Conservation (phyloP, 2,113 vertebrate species). For the Parus major region DNA sequence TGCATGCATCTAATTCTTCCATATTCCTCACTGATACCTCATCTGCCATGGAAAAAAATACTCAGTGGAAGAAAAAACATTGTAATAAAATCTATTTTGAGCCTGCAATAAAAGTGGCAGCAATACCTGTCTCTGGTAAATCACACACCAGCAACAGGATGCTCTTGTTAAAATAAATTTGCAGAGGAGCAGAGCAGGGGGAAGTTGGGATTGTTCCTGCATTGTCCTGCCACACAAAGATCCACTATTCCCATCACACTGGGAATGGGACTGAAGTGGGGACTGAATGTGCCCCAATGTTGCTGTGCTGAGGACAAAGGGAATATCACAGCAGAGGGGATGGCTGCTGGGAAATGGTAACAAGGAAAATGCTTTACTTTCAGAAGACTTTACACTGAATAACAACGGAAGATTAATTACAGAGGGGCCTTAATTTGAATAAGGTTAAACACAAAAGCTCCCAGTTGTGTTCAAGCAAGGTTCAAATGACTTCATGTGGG, state of each 20-base stretch:
- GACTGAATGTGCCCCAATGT: not conserved
- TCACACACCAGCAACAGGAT: not conserved
- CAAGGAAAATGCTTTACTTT: not conserved
- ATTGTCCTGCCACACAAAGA: conserved; percentile 24
- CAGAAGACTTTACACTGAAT: not conserved
- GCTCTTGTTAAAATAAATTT: not conserved
- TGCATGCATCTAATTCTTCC: not conserved
- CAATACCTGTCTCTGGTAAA: not conserved
- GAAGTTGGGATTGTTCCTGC: not conserved
- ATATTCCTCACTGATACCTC: not conserved
- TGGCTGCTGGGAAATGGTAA: not conserved
- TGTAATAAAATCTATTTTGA: not conserved
- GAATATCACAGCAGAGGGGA: not conserved
- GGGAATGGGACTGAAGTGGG: not conserved
- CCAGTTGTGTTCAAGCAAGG: not conserved
- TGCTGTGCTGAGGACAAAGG: not conserved
- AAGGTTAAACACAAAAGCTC: not conserved
- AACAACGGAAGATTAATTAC: not conserved
- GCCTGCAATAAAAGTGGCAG: not conserved
- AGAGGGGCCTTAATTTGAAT: not conserved
- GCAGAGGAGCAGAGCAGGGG: not conserved
- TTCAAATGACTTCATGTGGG: not conserved
- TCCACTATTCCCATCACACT: not conserved
- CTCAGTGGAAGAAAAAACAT: not conserved
- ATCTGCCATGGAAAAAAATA: not conserved